These are phyloP conservation scores for Gymnocypris eckloni DNA, from an alignment of 2,797 vertebrate genomes.

Conservation along the genomic window DNA sequence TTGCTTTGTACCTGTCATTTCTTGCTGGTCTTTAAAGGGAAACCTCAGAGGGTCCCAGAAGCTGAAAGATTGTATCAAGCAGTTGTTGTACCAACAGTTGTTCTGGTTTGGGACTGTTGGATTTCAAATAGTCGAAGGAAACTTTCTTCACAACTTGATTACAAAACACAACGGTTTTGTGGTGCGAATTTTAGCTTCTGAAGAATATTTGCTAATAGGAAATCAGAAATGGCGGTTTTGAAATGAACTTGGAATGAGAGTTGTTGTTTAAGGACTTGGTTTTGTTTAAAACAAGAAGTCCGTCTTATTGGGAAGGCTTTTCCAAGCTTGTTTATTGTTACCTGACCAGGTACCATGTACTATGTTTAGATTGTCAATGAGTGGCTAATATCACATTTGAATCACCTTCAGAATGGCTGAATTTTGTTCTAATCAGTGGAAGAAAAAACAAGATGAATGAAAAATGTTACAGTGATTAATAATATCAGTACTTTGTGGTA, in stretches of 20 bases:
- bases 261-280: not conserved
- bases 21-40: not conserved
- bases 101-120: conserved; percentile 29
- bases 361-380: not conserved
- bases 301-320: not conserved
- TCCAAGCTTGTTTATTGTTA: not conserved
- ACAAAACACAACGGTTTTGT: conserved; percentile 62
- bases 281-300: not conserved
- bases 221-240: conserved; percentile 42
- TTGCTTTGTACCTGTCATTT: not conserved
- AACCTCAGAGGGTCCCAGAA: not conserved
- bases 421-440: not conserved
- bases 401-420: not conserved
- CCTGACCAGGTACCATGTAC: not conserved
- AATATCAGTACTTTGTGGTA: not conserved
- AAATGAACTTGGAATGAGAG: not conserved
- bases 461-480: not conserved
- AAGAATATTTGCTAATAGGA: conserved; percentile 55
- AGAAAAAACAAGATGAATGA: not conserved
- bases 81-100: conserved; percentile 22
- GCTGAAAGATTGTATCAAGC: not conserved
- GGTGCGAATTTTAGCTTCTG: conserved; percentile 54
- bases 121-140: conserved; percentile 48
- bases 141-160: conserved; percentile 56
- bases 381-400: conserved; percentile 15